Conservation (phyloP, 2,797 vertebrate genomes). For the Eulemur albifrons region DNA sequence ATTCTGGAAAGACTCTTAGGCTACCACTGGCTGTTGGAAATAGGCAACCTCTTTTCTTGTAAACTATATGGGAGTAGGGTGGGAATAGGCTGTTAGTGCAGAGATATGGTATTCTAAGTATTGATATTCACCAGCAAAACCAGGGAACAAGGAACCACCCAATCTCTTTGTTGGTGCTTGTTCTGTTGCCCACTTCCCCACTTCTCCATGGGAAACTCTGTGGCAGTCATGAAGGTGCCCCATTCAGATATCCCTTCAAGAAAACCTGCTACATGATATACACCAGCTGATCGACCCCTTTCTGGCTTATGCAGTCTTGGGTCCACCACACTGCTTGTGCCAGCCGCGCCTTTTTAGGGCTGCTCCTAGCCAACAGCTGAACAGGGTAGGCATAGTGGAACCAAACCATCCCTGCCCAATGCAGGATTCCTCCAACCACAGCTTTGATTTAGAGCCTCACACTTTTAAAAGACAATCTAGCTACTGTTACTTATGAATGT, state of each 20-base stretch:
- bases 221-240: not conserved
- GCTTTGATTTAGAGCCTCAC: not conserved
- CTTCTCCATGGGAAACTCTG: not conserved
- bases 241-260: not conserved
- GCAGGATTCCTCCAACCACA: not conserved
- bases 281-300: not conserved
- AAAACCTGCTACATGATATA: not conserved
- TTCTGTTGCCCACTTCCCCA: not conserved
- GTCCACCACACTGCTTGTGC: not conserved
- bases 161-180: not conserved
- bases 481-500: not conserved
- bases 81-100: not conserved
- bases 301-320: not conserved
- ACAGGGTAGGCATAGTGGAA: not conserved
- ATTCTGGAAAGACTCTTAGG: not conserved
- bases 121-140: not conserved
- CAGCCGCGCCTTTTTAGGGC: not conserved
- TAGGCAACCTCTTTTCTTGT: not conserved
- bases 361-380: not conserved
- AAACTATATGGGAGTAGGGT: not conserved
- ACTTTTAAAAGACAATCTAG: not conserved
- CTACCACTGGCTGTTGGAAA: not conserved
- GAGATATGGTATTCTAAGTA: not conserved
- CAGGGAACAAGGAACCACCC: not conserved
- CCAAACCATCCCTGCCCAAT: not conserved